Evolutionary conservation across 2,888 invertebrate genomes (phyloP).

Genomic region (Eupithecia subfuscata): DNA sequence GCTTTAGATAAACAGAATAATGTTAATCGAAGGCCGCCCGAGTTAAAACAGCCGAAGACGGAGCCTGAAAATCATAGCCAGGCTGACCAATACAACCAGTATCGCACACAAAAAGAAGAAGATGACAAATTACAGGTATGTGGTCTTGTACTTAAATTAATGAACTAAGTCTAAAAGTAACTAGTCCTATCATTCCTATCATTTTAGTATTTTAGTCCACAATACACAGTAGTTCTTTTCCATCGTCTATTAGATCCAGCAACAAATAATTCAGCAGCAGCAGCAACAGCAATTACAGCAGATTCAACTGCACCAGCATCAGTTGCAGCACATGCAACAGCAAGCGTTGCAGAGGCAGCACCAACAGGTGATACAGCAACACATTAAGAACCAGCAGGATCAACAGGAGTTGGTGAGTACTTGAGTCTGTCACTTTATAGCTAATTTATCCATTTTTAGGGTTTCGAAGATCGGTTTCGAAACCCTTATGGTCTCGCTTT

Average conservation of each 20-base stretch:
- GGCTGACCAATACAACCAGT: conserved; percentile 69
- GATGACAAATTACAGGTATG: conserved; percentile 77
- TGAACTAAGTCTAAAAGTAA: not conserved
- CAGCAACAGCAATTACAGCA: conserved; percentile 66
- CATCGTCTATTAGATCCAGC: conserved; percentile 63
- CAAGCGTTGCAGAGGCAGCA: conserved; percentile 70
- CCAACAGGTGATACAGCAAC: conserved; percentile 84
- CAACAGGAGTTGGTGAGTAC: conserved; percentile 74
- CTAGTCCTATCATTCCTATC: too few species aligned
- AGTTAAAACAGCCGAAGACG: conserved; percentile 71
- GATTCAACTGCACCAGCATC: conserved; percentile 66
- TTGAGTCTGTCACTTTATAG: not conserved
- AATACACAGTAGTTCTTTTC: not conserved
- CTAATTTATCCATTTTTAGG: too few species aligned
- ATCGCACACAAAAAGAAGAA: conserved; percentile 76
- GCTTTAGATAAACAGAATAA: conserved; percentile 87
- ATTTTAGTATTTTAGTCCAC: not conserved
- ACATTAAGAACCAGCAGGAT: conserved; percentile 83
- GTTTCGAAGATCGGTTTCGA: too few species aligned
- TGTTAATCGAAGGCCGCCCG: conserved; percentile 69
- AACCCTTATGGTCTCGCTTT: too few species aligned
- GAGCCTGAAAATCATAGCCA: conserved; percentile 69
- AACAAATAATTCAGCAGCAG: conserved; percentile 77
- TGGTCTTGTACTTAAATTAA: not conserved
- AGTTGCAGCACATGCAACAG: conserved; percentile 63